Percentiles rank a stretch among this genome's conserved stretches.
Conservation (phyloP, 1,140 invertebrate species). For the Aphis craccivora region DNA sequence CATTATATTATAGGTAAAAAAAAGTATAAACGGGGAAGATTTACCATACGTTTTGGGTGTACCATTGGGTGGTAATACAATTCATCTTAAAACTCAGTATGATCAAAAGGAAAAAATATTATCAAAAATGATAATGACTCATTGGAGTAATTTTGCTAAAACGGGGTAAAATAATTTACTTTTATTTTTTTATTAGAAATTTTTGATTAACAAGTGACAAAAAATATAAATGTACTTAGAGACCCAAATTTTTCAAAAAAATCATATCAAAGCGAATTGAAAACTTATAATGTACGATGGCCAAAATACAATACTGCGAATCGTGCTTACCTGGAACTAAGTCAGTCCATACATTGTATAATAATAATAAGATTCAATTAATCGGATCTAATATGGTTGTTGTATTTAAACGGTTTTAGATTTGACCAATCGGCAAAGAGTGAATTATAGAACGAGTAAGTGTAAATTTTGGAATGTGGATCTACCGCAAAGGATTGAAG, state of each 20-base stretch:
- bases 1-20: slow-evolving; percentile 60
- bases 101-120: slow-evolving; percentile 78
- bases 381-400: not conserved
- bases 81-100: slow-evolving; percentile 78
- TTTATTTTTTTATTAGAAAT: not conserved
- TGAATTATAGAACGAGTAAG: slow-evolving; percentile 71
- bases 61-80: slow-evolving; percentile 77
- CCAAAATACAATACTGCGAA: slow-evolving; percentile 76
- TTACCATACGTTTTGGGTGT: slow-evolving; percentile 90
- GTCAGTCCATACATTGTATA: slow-evolving; percentile 65
- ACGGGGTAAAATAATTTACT: slow-evolving; percentile 71
- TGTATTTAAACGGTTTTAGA: slow-evolving; percentile 35
- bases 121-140: slow-evolving; percentile 83
- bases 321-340: slow-evolving; percentile 78
- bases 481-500: slow-evolving; percentile 70
- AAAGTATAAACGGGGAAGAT: slow-evolving; percentile 84
- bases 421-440: not conserved
- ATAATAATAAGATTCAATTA: not conserved
- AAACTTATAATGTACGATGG: slow-evolving; percentile 78
- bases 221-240: slow-evolving; percentile 64
- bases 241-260: slow-evolving; percentile 75
- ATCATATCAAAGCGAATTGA: slow-evolving; percentile 70
- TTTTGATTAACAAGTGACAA: not conserved
- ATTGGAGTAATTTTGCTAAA: slow-evolving; percentile 89
- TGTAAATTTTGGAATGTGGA: slow-evolving; percentile 78